Conservation (phyloP, 1,140 invertebrate species). For the Chironomus tepperi region DNA sequence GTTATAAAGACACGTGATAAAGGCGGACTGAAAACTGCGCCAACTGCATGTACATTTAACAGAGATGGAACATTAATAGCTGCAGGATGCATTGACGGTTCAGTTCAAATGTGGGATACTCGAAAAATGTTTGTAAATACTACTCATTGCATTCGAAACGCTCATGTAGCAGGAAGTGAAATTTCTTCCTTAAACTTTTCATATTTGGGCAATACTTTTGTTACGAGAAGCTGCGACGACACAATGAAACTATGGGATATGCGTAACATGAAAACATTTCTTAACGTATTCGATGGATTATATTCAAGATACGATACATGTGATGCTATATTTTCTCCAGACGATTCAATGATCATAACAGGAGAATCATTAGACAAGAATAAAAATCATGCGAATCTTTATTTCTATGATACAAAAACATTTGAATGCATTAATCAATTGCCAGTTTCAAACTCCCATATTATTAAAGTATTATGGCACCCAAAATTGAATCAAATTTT, state of each 20-base stretch:
- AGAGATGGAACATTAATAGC: slow-evolving; percentile 83
- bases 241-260: slow-evolving; percentile 95
- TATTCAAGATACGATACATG: slow-evolving; percentile 86
- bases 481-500: slow-evolving; percentile 95
- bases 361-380: slow-evolving; percentile 72
- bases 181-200: slow-evolving; percentile 82
- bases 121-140: slow-evolving; percentile 77
- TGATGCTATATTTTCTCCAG: slow-evolving; percentile 89
- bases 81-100: slow-evolving; percentile 90
- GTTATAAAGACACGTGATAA: slow-evolving; percentile 84
- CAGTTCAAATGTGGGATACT: slow-evolving; percentile 96
- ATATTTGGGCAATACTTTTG: slow-evolving; percentile 69
- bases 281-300: slow-evolving; percentile 59
- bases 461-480: slow-evolving; percentile 91
- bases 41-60: slow-evolving; percentile 75
- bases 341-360: slow-evolving; percentile 82
- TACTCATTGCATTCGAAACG: slow-evolving; percentile 61
- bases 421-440: slow-evolving; percentile 70
- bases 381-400: slow-evolving; percentile 59
- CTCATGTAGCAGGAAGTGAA: slow-evolving; percentile 73
- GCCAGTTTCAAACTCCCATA: slow-evolving; percentile 65
- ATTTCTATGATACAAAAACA: slow-evolving; percentile 74
- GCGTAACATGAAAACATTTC: slow-evolving; percentile 67
- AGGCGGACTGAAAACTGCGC: slow-evolving; percentile 81
- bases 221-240: slow-evolving; percentile 82